Base-by-base conservation (phyloP, 2,888 invertebrate species). In the Patella depressa region DNA sequence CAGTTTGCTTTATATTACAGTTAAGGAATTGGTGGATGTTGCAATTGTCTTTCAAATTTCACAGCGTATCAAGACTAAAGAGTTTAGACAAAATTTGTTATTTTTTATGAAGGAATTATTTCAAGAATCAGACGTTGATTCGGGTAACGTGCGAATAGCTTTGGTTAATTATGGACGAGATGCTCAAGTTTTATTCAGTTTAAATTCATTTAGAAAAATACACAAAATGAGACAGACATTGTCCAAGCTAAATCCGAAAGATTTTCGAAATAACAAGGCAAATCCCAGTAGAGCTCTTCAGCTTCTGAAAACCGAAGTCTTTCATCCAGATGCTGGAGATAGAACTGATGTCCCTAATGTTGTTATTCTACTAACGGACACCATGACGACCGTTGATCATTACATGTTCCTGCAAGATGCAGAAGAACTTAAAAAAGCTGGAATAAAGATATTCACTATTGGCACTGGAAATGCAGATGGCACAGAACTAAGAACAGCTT, bases 101-200 rank as follows among this genome's bases (percentile, higher is more conserved):
- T 82, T 83, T 53, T 87, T 85, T 77, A 69, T 88, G 3, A 55
- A 79, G 7, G 76, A 81, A 15, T 75, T 86, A n/a, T 80, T 86
- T 29, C 79, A 79, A 53, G 81, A 81, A 76, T 77, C 85, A 19
- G 84, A 86, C 71, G 80, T 84, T n/a, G 80, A 83, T 65, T 79
- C 75, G 15, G 83, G 83, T 2, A 80, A 83, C 53, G 83, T 86
- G 3, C 82, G 88, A 77, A 87, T 85, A 81, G 88, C 88, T 15
- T 76, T 91, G 4, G 88, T 91, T 9, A 86, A 89, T 72, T 90
- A 90, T 77, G 88, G 89, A 4, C 82, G 88, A 14, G 84, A 87
- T 15, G 88, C 80, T 15, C 80, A 82, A 57, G 79, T 80, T 5
- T 74, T 83, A 15, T 80, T 83, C 72, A 72, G 80, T 15, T 79